phyloP scores from a whole-genome alignment of 2,797 vertebrate species.

The Poecilia wingei region DNA sequence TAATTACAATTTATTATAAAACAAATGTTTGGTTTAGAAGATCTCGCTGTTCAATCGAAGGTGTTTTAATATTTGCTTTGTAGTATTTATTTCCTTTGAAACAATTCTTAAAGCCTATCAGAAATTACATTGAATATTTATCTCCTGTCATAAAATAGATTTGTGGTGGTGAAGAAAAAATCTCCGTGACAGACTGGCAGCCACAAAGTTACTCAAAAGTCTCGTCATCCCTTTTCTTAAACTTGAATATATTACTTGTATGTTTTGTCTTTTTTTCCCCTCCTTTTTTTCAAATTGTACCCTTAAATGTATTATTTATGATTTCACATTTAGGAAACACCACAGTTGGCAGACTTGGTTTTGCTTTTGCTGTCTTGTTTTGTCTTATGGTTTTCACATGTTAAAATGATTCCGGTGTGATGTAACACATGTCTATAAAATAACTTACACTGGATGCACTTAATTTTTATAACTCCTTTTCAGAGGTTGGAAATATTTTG shows the following conservation, averaged over 20 bases:
- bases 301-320: constrained; percentile 47
- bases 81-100: not conserved
- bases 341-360: not conserved
- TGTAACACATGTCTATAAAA: constrained; percentile 42
- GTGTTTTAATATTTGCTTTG: not conserved
- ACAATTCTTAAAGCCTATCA: not conserved
- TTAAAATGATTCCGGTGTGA: constrained; percentile 25
- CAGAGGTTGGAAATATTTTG: constrained; percentile 31
- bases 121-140: not conserved
- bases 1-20: not conserved
- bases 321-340: constrained; percentile 5
- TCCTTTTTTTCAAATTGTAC: constrained; percentile 4
- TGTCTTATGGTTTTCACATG: constrained; percentile 5
- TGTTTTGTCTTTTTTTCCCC: not conserved
- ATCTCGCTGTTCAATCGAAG: not conserved
- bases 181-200: not conserved
- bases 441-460: constrained; percentile 28
- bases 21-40: not conserved
- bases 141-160: not conserved
- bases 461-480: constrained; percentile 18
- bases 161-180: not conserved
- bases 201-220: constrained; percentile 44
- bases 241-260: constrained; percentile 33
- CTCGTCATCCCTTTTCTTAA: constrained; percentile 40
- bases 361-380: not conserved